Base-by-base conservation (phyloP, 1,140 invertebrate species). In the Colletes latitarsis region DNA sequence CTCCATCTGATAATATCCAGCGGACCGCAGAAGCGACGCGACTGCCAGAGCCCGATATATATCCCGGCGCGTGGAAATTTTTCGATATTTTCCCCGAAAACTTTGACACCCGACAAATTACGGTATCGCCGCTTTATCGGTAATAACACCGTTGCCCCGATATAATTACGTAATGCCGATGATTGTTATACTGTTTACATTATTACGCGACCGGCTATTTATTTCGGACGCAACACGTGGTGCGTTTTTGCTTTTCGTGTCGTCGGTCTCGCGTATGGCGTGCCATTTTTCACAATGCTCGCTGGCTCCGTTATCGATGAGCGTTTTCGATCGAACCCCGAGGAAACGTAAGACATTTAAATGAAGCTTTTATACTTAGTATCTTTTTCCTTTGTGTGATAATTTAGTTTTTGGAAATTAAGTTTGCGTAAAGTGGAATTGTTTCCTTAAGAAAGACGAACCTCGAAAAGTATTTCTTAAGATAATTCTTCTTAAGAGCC, bases 1-100 rank as follows among this genome's bases (percentile, higher is more conserved):
- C 77, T 85, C 85, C 77, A 87, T 87, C 81, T 83, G 84, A 87
- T 86, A 86, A 86, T 86, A 86, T 73, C 84, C 82, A 77, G 68
- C 81, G 77, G 83, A 70, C 84, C 77, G 55, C 77, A 83, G 84
- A 85, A 79, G 74, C 83, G 84, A 81, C 55, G 41, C 81, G 83
- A 55, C 55, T 63, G 55, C 63, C 41, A 43, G 43, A 49, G 41
- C n/a, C 43, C 83, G 70, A 64, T 81, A 85, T 85, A 85, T 66
- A 69, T 70, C 69, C 60, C 68, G 67, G 62, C 15, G 75, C 78
- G 82, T 72, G 68, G 58, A 73, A 71, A 85, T 85, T 85, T 85
- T 85, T 85, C 84, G 83, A 82, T 85, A 85, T 69, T 85, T 80
- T 80, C 72, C 60, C 52, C 77, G 77, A 75, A 80, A 79, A 79